A percentile compares a stretch with the other conserved stretches of the same genome.
Evolutionary conservation across 2,888 invertebrate species (phyloP).

Genomic region (Azorinus chamasolen): DNA sequence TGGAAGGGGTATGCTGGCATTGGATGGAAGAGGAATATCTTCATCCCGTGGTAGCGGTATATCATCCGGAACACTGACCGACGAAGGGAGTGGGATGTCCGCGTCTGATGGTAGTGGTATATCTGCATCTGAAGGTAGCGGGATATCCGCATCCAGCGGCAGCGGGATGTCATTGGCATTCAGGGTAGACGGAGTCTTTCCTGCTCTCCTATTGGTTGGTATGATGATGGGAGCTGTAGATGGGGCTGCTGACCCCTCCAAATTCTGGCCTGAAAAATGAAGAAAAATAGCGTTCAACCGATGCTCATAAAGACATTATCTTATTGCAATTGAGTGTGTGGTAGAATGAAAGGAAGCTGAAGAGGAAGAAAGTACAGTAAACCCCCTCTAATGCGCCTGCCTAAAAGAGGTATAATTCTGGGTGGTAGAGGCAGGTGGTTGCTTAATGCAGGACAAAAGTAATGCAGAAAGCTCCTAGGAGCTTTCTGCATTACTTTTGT

Average conservation of each 20-base stretch:
- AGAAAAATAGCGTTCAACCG: background rate
- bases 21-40: conserved; percentile 55
- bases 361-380: too few relatives aligned
- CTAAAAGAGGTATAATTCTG: too few relatives aligned
- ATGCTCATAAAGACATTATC: background rate
- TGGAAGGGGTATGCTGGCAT: conserved; percentile 56
- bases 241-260: background rate
- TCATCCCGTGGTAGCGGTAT: conserved; percentile 59
- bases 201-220: conserved; percentile 6
- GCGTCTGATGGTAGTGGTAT: conserved; percentile 47
- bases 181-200: background rate
- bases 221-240: conserved; percentile 28
- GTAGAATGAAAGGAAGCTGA: too few relatives aligned
- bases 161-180: conserved; percentile 48
- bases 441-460: too few relatives aligned
- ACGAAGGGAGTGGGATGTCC: conserved; percentile 28
- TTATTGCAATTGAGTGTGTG: too few relatives aligned
- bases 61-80: conserved; percentile 22
- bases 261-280: background rate
- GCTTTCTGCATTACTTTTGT: too few relatives aligned
- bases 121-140: conserved; percentile 39
- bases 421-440: too few relatives aligned
- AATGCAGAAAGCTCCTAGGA: too few relatives aligned
- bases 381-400: too few relatives aligned
- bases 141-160: conserved; percentile 52